Evolutionary conservation across 2,888 invertebrate genomes (phyloP), one percentile per base, ranked within the genome.

Genomic region (Teleiodes luculella): DNA sequence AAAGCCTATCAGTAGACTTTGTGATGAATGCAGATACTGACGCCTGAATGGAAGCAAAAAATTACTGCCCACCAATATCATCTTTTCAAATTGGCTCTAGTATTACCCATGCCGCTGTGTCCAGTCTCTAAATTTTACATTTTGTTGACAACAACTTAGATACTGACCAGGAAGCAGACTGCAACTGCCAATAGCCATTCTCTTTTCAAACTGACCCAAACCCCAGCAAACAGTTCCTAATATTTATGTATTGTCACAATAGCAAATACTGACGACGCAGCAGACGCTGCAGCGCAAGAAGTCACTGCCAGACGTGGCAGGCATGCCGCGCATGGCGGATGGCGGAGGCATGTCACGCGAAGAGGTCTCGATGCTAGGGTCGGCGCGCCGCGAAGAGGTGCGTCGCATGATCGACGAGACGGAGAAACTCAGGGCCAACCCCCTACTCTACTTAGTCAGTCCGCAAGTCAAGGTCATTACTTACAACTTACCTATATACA

Each of bases 261-360:
- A 37, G 58, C 91, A 96, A 95, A 95, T 94, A 90, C 86, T 95
- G 81, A 94, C 95, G 77, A 93, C 93, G 65, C 93, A 93, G 76
- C 93, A 94, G 78, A 92, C 95, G 69, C 91, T 97, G 70, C 96
- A 96, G 87, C 93, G 97, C 69, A 97, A 98, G 90, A 99, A 99
- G 88, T 98, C 98, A 66, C 93, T 99, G 87, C 99, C 99, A 52
- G 98, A 99, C 89, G 95, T 97, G 74, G 95, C 96, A 73, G 94
- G 94, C 60, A 92, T 96, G 82, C 95, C 96, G 55, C 93, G 94
- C 57, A 92, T 94, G 65, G 92, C 94, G 55, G 94, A 95, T 66
- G 94, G 94, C 92, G 67, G 68, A 46, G 78, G 76, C 66, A 96
- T 98, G 95, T 95, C 97, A 52, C 93, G 98, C 55, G 98, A 98